These are phyloP conservation scores for Tiphia femorata DNA, from an alignment of 2,888 invertebrate genomes.

Conservation along the genomic window DNA sequence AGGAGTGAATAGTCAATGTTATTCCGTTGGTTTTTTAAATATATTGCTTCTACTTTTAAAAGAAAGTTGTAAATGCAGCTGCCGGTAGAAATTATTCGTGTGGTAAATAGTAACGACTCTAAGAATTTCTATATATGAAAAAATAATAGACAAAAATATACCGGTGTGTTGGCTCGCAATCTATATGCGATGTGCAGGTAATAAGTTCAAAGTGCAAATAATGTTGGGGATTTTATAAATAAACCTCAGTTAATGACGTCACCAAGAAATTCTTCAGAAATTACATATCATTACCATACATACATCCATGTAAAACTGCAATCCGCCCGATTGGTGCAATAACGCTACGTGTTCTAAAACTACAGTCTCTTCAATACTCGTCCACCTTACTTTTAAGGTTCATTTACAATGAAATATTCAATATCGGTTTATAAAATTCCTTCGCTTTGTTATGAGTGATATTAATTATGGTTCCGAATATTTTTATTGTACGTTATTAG, in stretches of 20 bases:
- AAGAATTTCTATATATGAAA: not conserved
- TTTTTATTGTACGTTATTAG: too few species aligned
- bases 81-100: not conserved
- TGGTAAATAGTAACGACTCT: not conserved
- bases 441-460: too few species aligned
- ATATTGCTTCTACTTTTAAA: not conserved
- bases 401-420: too few species aligned
- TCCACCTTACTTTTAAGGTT: too few species aligned
- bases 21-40: not conserved
- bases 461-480: too few species aligned
- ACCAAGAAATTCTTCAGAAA: constrained; percentile 18
- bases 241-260: constrained; percentile 42
- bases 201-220: constrained; percentile 46
- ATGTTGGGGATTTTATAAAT: constrained; percentile 45
- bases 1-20: not conserved
- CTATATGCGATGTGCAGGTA: constrained; percentile 14
- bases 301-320: too few species aligned
- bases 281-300: not conserved
- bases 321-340: too few species aligned
- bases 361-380: too few species aligned
- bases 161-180: constrained; percentile 5
- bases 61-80: not conserved
- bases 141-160: not conserved
- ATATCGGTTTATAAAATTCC: too few species aligned
- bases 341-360: too few species aligned